phyloP scores from a whole-genome alignment of 2,888 invertebrate species.

The Macrophya annulata region DNA sequence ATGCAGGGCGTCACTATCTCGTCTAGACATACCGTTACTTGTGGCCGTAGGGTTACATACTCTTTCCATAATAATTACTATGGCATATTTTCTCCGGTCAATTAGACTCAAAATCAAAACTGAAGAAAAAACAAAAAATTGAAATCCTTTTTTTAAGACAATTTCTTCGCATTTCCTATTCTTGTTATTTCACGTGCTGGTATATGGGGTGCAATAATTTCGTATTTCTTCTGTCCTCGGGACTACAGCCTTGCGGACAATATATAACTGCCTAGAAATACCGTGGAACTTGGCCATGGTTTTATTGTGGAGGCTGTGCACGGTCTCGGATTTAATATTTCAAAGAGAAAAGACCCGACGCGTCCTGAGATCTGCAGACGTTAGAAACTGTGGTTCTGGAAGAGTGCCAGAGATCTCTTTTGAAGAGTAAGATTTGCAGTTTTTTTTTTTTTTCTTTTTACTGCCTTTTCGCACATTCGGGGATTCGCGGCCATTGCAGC shows the following conservation, averaged over 20 bases:
- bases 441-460: not conserved
- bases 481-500: not conserved
- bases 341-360: not conserved
- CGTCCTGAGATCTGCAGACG: slow-evolving; percentile 22
- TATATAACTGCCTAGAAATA: slow-evolving; percentile 32
- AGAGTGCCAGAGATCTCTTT: slow-evolving; percentile 4
- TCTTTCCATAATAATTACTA: not conserved
- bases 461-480: not conserved
- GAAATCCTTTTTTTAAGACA: not conserved
- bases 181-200: not conserved
- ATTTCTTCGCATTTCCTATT: not conserved
- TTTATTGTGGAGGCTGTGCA: slow-evolving; percentile 6
- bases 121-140: not conserved
- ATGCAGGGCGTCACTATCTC: slow-evolving; percentile 33
- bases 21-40: slow-evolving; percentile 36
- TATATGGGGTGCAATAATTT: not conserved
- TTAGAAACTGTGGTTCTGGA: slow-evolving; percentile 31
- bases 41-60: too few relatives aligned
- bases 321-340: slow-evolving; percentile 17
- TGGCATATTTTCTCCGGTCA: not conserved
- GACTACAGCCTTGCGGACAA: not conserved
- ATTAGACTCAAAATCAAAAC: not conserved
- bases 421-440: slow-evolving; percentile 7
- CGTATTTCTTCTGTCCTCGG: not conserved
- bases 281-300: slow-evolving; percentile 30